phyloP scores from a whole-genome alignment of 2,888 invertebrate genomes.

The Nomada hirtipes region DNA sequence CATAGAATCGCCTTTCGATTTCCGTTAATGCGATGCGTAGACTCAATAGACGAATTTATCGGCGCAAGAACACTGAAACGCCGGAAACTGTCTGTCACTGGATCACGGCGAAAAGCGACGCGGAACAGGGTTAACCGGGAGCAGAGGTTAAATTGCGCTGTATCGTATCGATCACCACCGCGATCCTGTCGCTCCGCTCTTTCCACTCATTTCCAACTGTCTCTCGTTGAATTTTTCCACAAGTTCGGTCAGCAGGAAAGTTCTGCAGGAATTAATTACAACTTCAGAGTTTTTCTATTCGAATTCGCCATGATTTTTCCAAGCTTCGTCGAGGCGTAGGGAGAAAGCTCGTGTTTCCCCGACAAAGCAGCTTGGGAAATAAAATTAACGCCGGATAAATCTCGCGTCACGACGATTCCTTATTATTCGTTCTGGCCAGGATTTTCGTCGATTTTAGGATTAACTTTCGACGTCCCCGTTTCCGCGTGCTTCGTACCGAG shows the following conservation, averaged over 20 bases:
- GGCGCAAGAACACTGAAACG: conserved; percentile 19
- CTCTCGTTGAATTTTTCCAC: conserved; percentile 33
- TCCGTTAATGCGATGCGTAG: conserved; percentile 64
- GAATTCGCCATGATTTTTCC: conserved; percentile 10
- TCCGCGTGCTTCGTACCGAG: conserved; percentile 46
- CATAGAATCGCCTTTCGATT: conserved; percentile 42
- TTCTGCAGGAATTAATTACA: conserved; percentile 41
- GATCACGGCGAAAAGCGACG: conserved; percentile 3
- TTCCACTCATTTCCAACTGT: background rate
- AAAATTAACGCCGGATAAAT: conserved; percentile 51
- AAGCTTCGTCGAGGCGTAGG: too few relatives aligned
- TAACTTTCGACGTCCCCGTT: conserved; percentile 62
- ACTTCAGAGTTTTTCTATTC: background rate
- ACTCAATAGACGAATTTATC: conserved; percentile 49
- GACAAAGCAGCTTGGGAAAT: conserved; percentile 33
- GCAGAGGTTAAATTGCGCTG: conserved; percentile 59
- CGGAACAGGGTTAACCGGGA: conserved; percentile 54
- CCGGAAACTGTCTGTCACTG: conserved; percentile 35
- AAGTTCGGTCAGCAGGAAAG: conserved; percentile 2
- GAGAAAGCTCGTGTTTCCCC: background rate
- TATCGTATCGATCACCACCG: conserved; percentile 51
- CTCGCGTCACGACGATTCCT: conserved; percentile 43
- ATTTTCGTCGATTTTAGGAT: conserved; percentile 62
- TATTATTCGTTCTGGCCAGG: conserved; percentile 43
- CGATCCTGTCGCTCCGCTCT: conserved; percentile 27